Evolutionary conservation across 2,797 vertebrate genomes (phyloP), one percentile per base, ranked within the genome.

Genomic region (Syncerus caffer): DNA sequence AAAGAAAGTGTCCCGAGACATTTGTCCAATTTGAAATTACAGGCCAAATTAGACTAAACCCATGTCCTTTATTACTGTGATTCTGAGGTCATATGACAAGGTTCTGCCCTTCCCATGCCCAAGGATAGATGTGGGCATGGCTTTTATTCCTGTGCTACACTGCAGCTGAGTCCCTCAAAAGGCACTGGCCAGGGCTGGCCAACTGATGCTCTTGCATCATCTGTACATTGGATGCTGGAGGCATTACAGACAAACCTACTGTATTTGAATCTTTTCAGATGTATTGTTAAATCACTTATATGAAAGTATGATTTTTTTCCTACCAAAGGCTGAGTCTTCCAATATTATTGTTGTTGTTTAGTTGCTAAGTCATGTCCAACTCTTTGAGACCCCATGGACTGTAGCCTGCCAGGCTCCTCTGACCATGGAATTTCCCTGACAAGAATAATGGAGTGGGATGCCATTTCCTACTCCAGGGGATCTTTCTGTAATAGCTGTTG

Each of bases 51-150:
- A 96, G 95, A 96, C 98, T 97, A 93, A 95, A 97, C 67, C 92
- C 17, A 27, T 98, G 95, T 92, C 97, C 97, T 98, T 98, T 97
- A 98, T 97, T 98, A 96, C 98, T 97, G 97, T 94, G 96, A 95
- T 98, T 98, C 97, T 79, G 89, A 98, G 96, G 78, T 96, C 96
- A 89, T 88, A 97, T 98, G 97, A 95, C 82, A 74, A 98, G 95
- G 57, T 87, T 27, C 79, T 58, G 96, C 96, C 96, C 76, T 94
- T 98, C 82, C 85, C 90, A 83, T 1, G 82, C 78, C 92, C 88
- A 80, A 64, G 60, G 92, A 92, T 60, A 97, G 95, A 96, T 10
- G 57, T 76, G 82, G 94, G 96, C 92, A 88, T 38, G 38, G 80
- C 29, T 76, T 47, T 84, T 45, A 25, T 31, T 90, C 29, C 78